Percentiles rank a stretch among this genome's conserved stretches.
Conservation (phyloP, 2,113 vertebrate genomes). For the Apistogramma diplotaenia region DNA sequence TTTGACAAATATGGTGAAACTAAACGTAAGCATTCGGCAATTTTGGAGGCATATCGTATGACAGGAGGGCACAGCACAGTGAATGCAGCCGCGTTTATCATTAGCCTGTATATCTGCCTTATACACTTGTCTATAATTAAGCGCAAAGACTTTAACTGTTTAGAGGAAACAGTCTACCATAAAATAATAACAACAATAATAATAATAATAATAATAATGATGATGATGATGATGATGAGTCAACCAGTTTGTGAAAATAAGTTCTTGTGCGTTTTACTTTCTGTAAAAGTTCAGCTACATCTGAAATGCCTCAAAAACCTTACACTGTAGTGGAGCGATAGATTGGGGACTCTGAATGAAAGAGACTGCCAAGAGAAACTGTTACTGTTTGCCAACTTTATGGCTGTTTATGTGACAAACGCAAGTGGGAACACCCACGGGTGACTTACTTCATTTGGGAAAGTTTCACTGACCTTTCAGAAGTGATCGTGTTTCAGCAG, state of each 20-base stretch:
- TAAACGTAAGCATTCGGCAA: not conserved
- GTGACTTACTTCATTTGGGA: constrained; percentile 62
- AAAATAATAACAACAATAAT: not conserved
- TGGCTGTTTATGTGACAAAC: constrained; percentile 66
- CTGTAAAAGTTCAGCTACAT: not conserved
- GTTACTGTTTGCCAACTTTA: constrained; percentile 23
- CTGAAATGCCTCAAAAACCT: not conserved
- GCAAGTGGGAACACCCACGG: constrained; percentile 52
- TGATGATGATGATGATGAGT: not conserved
- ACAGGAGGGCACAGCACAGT: no score
- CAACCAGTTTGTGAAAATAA: not conserved
- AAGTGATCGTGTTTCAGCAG: constrained; percentile 40
- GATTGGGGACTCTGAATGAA: constrained; percentile 5
- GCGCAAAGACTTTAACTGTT: not conserved
- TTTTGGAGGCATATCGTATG: not conserved
- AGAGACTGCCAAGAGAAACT: constrained; percentile 40
- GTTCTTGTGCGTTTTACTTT: not conserved
- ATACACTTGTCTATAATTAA: not conserved
- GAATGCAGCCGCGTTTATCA: not conserved
- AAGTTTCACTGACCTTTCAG: constrained; percentile 48
- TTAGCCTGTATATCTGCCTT: not conserved
- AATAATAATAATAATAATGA: not conserved
- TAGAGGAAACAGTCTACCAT: not conserved
- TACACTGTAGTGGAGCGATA: not conserved
- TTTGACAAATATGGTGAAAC: not conserved